These are phyloP conservation scores for Lomographa bimaculata DNA, from an alignment of 2,888 invertebrate genomes.

Conservation along the genomic window DNA sequence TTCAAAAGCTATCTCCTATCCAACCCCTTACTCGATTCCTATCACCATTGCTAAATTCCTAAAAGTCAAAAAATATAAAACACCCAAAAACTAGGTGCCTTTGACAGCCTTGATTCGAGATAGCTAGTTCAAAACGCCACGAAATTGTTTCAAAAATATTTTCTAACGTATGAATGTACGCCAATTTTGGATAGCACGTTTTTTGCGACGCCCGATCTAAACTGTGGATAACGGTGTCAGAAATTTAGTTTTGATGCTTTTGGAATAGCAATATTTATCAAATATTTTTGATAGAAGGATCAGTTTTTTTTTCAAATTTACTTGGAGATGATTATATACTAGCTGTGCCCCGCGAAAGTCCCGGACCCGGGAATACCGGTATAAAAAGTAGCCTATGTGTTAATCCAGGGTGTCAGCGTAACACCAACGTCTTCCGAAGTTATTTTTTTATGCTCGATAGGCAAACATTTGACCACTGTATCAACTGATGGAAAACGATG, in stretches of 20 bases:
- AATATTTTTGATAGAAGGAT: conserved; percentile 7
- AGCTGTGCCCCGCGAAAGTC: no score
- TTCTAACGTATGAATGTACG: conserved; percentile 1
- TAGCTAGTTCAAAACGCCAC: background rate
- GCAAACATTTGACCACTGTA: no score
- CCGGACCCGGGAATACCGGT: no score
- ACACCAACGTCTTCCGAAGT: no score
- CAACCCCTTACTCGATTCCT: no score
- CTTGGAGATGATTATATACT: no score
- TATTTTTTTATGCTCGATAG: no score
- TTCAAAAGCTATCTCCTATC: no score
- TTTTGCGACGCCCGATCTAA: background rate
- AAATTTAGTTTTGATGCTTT: background rate
- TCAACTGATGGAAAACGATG: no score
- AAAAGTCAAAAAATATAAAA: background rate
- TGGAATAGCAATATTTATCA: background rate
- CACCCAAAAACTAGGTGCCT: background rate
- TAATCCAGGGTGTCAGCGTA: no score
- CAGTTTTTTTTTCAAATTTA: no score
- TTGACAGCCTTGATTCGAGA: conserved; percentile 3
- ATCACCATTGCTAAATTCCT: background rate
- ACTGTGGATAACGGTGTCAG: background rate
- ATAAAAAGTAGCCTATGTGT: no score
- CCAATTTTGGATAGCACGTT: conserved; percentile 1
- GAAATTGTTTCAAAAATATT: conserved; percentile 5